These are phyloP conservation scores for Microtus montanus DNA, from an alignment of 2,113 vertebrate genomes.

Conservation along the genomic window DNA sequence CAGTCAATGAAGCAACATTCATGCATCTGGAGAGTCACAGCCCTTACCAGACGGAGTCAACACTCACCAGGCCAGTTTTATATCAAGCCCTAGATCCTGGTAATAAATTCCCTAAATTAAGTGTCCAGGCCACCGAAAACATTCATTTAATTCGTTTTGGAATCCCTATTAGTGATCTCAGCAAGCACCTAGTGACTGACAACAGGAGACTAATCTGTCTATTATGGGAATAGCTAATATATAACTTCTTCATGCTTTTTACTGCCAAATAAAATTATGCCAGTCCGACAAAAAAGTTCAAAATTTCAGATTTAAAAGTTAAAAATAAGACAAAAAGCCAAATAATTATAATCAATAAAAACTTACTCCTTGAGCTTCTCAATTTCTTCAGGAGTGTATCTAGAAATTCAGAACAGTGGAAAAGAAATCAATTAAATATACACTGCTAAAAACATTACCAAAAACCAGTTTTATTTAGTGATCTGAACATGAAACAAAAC, in stretches of 20 bases:
- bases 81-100: constrained; percentile 18
- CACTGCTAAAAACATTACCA: constrained; percentile 41
- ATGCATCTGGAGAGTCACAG: neutral
- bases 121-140: neutral
- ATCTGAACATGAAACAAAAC: constrained; percentile 43
- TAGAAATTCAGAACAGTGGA: constrained; percentile 81
- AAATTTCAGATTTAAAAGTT: constrained; percentile 30
- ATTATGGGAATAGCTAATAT: neutral
- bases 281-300: constrained; percentile 34
- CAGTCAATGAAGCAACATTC: neutral
- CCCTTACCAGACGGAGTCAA: neutral
- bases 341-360: constrained; percentile 59
- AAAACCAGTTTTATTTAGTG: constrained; percentile 57
- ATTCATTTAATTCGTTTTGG: constrained; percentile 1
- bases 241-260: neutral
- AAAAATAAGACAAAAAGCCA: constrained; percentile 52
- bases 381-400: constrained; percentile 96
- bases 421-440: constrained; percentile 70
- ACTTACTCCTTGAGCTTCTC: constrained; percentile 98
- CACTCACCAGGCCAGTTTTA: neutral
- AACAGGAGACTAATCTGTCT: neutral
- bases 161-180: neutral
- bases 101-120: neutral
- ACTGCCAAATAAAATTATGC: constrained; percentile 32
- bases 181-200: neutral